Base-by-base conservation (phyloP, 2,797 vertebrate genomes). In the Tenualosa ilisha region DNA sequence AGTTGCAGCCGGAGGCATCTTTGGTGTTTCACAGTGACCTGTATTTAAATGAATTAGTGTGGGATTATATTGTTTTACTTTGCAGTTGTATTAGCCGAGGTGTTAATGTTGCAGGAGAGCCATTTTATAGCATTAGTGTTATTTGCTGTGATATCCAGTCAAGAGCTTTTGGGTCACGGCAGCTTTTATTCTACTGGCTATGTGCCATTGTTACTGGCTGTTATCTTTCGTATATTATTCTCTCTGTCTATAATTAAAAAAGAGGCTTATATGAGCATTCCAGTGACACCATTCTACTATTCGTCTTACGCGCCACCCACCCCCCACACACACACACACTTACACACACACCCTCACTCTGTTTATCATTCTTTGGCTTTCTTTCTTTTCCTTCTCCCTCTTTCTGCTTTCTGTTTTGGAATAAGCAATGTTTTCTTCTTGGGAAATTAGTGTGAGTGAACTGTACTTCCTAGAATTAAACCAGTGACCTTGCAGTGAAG, bases 401-500 rank as follows among this genome's bases (percentile, higher is more conserved):
- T 72, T 72, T 0, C 31, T 17, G 12, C 11, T 15, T 3, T 75
- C 17, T 37, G 75, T 83, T 49, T 86, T 83, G 17, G 82, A 87
- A 81, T 81, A 88, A 87, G 83, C 75, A 46, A 83, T 56, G 88
- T 5, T 90, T 87, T 85, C 87, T 22, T 86, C 86, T 86, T 91
- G 31, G 81, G 86, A 43, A 89, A 86, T 87, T 85, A 83, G 85
- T 86, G 87, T 75, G 86, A 85, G 84, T 83, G 92, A 93, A 93
- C 86, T 84, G 88, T 91, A 93, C 94, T 94, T 91, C 68, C 26
- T 40, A 86, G 86, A 86, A 90, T 88, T 87, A 90, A 90, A 75
- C 72, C 68, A 61, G 84, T 87, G 82, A 83, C 75, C 82, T 89
- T 81, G 84, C 82, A 86, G 84, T 87, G 50, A 87, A 88, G 86